Conservation (phyloP, 92 coral and sea anemone species). For the Micromussa lordhowensis region DNA sequence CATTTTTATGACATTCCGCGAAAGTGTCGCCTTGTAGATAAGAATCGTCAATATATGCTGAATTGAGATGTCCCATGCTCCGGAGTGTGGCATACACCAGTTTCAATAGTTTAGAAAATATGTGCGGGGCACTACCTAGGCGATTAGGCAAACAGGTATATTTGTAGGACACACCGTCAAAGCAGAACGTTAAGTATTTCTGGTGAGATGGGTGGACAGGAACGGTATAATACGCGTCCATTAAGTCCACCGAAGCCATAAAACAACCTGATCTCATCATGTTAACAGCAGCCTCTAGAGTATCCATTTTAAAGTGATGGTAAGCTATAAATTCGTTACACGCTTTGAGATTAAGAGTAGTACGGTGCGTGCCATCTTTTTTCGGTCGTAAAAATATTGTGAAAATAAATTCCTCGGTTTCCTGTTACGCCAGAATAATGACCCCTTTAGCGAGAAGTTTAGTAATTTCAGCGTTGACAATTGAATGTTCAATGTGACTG, state of each 20-base stretch:
- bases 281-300: constrained; percentile 36
- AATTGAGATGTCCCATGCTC: constrained; percentile 49
- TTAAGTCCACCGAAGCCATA: constrained; percentile 59
- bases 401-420: not conserved
- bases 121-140: constrained; percentile 53
- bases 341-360: constrained; percentile 53
- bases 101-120: constrained; percentile 66
- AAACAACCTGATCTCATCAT: constrained; percentile 56
- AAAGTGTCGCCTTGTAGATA: constrained; percentile 59
- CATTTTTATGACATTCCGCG: constrained; percentile 51
- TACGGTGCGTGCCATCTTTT: constrained; percentile 23
- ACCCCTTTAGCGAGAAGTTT: constrained; percentile 19
- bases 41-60: constrained; percentile 53
- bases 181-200: constrained; percentile 23
- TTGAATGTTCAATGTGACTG: constrained; percentile 4
- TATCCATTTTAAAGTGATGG: constrained; percentile 70
- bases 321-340: constrained; percentile 49
- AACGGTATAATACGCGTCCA: constrained; percentile 52
- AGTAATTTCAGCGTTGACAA: constrained; percentile 29
- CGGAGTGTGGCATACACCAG: constrained; percentile 49
- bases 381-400: constrained; percentile 5
- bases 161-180: constrained; percentile 43
- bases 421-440: constrained; percentile 1
- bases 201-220: constrained; percentile 54
- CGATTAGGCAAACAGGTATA: constrained; percentile 63